phyloP scores from a whole-genome alignment of 1,140 invertebrate species.

The Zaprionus davidi region DNA sequence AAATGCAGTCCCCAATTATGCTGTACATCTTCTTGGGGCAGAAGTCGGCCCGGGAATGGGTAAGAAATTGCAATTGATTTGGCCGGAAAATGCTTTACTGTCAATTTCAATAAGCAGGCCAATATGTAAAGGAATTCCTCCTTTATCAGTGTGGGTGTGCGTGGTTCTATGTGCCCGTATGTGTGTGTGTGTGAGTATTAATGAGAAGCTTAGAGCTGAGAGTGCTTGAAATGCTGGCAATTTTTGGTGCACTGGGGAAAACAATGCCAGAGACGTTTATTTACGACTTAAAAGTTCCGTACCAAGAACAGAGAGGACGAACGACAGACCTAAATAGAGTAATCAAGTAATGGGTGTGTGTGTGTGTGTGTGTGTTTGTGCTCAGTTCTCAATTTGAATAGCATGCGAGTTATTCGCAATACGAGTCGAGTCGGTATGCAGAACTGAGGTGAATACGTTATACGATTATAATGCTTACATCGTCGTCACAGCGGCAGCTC shows the following conservation, averaged over 20 bases:
- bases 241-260: slow-evolving; percentile 45
- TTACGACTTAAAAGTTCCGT: slow-evolving; percentile 41
- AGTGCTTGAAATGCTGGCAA: slow-evolving; percentile 55
- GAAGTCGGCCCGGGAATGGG: neutral
- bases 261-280: slow-evolving; percentile 51
- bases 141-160: neutral
- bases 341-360: slow-evolving; percentile 4
- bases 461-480: neutral
- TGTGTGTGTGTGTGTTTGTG: neutral
- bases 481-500: neutral
- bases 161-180: neutral
- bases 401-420: slow-evolving; percentile 1
- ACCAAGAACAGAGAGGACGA: neutral
- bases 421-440: neutral
- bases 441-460: slow-evolving; percentile 5
- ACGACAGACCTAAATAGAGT: slow-evolving; percentile 2
- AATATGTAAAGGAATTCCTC: slow-evolving; percentile 41
- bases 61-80: slow-evolving; percentile 59
- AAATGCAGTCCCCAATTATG: slow-evolving; percentile 37
- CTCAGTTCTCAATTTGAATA: neutral
- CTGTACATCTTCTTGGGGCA: neutral
- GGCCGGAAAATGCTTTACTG: slow-evolving; percentile 54
- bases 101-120: slow-evolving; percentile 61
- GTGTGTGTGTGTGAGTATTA: neutral
- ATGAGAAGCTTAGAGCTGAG: slow-evolving; percentile 4